Evolutionary conservation across 1,140 invertebrate genomes (phyloP).

Genomic region (Diorhabda elongata): DNA sequence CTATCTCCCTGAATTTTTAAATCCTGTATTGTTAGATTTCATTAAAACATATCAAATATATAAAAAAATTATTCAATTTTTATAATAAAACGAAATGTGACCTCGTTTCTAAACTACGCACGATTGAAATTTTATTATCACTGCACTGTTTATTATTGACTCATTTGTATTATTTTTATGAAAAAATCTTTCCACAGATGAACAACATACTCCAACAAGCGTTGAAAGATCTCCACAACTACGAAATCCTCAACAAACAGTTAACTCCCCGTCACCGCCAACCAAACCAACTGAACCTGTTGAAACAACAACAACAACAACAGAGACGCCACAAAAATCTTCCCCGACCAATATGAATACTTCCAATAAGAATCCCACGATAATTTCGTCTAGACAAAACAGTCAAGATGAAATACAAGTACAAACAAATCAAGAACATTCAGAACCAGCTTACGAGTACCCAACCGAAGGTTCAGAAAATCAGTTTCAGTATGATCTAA

Average conservation of each 20-base stretch:
- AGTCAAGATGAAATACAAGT: constrained; percentile 26
- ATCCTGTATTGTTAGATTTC: too few species aligned
- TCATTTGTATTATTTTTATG: constrained; percentile 16
- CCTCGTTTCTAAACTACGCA: too few species aligned
- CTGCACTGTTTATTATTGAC: too few species aligned
- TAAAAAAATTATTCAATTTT: too few species aligned
- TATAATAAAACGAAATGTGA: too few species aligned
- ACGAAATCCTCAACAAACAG: constrained; percentile 13
- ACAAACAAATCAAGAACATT: constrained; percentile 23
- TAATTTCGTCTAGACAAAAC: constrained; percentile 18
- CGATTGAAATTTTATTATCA: too few species aligned
- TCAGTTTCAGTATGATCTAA: constrained; percentile 28
- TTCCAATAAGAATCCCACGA: constrained; percentile 1
- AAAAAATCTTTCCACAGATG: constrained; percentile 23
- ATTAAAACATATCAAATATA: too few species aligned
- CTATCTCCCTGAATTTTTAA: too few species aligned
- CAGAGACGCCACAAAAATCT: not conserved
- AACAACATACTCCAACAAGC: constrained; percentile 30
- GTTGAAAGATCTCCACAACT: constrained; percentile 28
- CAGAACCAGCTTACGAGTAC: constrained; percentile 19
- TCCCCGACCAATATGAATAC: not conserved
- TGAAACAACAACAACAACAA: not conserved
- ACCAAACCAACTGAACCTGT: constrained; percentile 7
- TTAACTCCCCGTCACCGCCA: not conserved
- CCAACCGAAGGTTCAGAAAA: constrained; percentile 27